These are phyloP conservation scores for Dolichopus griseipennis DNA, from an alignment of 2,888 invertebrate species.

Conservation along the genomic window DNA sequence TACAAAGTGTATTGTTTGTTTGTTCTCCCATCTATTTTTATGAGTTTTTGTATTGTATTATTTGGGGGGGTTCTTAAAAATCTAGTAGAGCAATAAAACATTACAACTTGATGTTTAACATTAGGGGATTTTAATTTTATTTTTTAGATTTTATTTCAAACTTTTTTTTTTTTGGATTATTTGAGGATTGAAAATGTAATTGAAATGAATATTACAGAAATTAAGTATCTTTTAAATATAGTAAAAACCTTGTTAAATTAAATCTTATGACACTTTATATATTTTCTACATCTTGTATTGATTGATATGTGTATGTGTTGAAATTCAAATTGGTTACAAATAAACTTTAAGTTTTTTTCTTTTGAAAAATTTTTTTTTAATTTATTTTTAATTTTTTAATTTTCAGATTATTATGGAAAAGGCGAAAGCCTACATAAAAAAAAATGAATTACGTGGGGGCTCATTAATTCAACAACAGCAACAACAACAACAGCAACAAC, in stretches of 20 bases:
- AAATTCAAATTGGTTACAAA: too few relatives aligned
- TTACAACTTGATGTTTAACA: neutral
- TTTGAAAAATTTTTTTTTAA: neutral
- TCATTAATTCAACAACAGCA: slow-evolving; percentile 29
- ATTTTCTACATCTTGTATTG: too few relatives aligned
- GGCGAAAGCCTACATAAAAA: slow-evolving; percentile 63
- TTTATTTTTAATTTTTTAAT: slow-evolving; percentile 16
- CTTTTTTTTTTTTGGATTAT: too few relatives aligned
- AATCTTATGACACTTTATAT: too few relatives aligned
- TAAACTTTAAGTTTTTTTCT: too few relatives aligned
- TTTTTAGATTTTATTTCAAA: too few relatives aligned
- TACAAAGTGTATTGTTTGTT: neutral
- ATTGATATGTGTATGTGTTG: too few relatives aligned
- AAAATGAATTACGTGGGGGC: slow-evolving; percentile 57
- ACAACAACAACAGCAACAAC: slow-evolving; percentile 16
- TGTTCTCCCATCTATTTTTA: neutral
- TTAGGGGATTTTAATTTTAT: too few relatives aligned
- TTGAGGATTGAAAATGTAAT: too few relatives aligned
- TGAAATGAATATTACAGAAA: too few relatives aligned
- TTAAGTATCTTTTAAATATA: too few relatives aligned
- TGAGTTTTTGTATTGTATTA: neutral
- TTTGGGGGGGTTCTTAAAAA: neutral
- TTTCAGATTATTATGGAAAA: slow-evolving; percentile 49
- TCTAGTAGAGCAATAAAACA: neutral
- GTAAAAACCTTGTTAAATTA: too few relatives aligned